A percentile compares a stretch with the other conserved stretches of the same genome.
These are phyloP conservation scores for Solen grandis DNA, from an alignment of 1,140 invertebrate species.

Conservation along the genomic window DNA sequence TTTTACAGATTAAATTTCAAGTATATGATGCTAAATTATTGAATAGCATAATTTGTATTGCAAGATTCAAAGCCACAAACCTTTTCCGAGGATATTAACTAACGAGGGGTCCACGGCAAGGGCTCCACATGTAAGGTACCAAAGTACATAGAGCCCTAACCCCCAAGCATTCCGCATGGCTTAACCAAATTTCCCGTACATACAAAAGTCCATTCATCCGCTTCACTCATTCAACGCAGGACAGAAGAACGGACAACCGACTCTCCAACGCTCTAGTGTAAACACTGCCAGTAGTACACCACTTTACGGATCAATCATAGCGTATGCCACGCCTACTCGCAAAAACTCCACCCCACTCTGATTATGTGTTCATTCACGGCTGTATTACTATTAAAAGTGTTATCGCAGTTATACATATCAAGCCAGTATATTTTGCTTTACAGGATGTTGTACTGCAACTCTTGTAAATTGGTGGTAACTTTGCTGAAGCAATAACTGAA, in stretches of 20 bases:
- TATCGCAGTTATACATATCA: no score
- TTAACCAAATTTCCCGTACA: conserved; percentile 50
- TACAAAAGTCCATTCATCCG: conserved; percentile 37
- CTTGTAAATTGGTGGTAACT: no score
- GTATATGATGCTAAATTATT: no score
- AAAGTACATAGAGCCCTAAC: conserved; percentile 48
- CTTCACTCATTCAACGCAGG: conserved; percentile 36
- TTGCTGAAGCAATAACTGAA: no score
- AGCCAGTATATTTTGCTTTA: no score
- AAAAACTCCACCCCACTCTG: not conserved
- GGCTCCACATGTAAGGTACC: conserved; percentile 26
- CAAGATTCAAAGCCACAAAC: no score
- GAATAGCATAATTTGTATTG: no score
- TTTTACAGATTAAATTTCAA: no score
- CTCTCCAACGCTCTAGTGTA: not conserved
- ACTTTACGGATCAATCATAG: no score
- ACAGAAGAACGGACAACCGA: not conserved
- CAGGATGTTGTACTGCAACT: no score
- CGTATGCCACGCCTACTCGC: not conserved
- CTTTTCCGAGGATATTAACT: conserved; percentile 33
- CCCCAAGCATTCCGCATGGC: conserved; percentile 53
- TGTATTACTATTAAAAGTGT: not conserved
- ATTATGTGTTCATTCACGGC: not conserved
- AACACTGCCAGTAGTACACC: no score
- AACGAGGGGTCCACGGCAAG: conserved; percentile 29